These are phyloP conservation scores for Anadara kagoshimensis DNA, from an alignment of 1,140 invertebrate species.

Conservation along the genomic window DNA sequence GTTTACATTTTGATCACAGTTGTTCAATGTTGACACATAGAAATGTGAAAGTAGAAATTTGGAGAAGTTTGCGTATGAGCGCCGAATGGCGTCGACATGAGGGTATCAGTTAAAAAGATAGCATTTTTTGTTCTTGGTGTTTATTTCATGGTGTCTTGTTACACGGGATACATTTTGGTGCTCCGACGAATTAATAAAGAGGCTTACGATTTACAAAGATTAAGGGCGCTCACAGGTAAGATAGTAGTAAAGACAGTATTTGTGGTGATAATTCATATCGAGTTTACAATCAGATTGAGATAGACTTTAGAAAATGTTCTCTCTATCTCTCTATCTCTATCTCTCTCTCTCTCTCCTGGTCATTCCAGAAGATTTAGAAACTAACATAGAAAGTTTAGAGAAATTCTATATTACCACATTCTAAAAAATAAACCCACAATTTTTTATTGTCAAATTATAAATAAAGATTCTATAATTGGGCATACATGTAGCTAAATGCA, in stretches of 20 bases:
- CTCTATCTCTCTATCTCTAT: no score
- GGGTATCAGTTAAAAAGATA: constrained; percentile 58
- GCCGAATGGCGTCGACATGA: constrained; percentile 46
- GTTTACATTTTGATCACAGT: not conserved
- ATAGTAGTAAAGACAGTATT: not conserved
- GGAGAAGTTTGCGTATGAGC: not conserved
- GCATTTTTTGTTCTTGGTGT: constrained; percentile 60
- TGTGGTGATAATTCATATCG: not conserved
- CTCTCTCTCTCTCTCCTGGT: no score
- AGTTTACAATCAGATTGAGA: no score
- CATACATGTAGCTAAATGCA: no score
- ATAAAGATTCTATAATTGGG: no score
- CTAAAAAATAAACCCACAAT: no score
- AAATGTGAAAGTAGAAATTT: constrained; percentile 11
- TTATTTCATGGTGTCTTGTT: constrained; percentile 70
- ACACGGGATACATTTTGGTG: constrained; percentile 68
- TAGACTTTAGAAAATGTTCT: no score
- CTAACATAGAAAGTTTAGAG: no score
- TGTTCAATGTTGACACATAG: not conserved
- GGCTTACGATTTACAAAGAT: constrained; percentile 32
- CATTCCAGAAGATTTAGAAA: no score
- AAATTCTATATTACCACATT: no score
- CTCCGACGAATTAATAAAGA: constrained; percentile 44
- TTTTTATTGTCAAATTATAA: no score
- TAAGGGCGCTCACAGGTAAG: constrained; percentile 38